Conservation (phyloP, 2,113 vertebrate species). For the Eidolon helvum region DNA sequence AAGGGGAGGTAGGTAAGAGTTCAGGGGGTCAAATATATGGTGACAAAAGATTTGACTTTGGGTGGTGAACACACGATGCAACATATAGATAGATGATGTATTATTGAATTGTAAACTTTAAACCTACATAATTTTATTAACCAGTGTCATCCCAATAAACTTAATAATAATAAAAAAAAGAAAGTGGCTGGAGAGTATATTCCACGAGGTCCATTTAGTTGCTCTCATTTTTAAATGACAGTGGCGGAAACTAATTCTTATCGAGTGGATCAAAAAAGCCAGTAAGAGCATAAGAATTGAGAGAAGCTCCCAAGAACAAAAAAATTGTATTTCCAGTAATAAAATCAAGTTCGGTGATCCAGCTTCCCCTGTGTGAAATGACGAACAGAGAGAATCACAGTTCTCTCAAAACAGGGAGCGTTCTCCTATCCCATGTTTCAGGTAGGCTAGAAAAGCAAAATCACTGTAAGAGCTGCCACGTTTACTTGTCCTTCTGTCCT, state of each 20-base stretch:
- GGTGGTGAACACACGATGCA: too few relatives aligned
- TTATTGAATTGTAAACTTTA: too few relatives aligned
- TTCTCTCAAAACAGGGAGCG: not conserved
- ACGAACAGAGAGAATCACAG: not conserved
- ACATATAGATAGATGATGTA: too few relatives aligned
- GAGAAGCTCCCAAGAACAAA: not conserved
- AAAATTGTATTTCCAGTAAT: not conserved
- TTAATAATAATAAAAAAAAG: not conserved
- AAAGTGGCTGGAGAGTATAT: not conserved
- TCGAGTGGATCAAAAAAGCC: not conserved
- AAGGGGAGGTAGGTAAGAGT: too few relatives aligned
- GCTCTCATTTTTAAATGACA: not conserved
- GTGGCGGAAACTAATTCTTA: not conserved
- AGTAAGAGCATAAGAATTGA: not conserved
- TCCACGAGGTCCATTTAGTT: not conserved
- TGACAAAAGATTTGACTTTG: too few relatives aligned
- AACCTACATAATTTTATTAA: too few relatives aligned
- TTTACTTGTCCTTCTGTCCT: not conserved
- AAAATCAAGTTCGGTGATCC: not conserved
- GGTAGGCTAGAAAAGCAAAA: not conserved
- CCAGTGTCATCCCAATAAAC: too few relatives aligned
- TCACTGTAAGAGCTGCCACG: not conserved
- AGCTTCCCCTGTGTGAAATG: not conserved
- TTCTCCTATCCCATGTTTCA: not conserved
- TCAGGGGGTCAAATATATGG: too few relatives aligned